Evolutionary conservation across 2,797 vertebrate genomes (phyloP).

Genomic region (Muscicapa striata): DNA sequence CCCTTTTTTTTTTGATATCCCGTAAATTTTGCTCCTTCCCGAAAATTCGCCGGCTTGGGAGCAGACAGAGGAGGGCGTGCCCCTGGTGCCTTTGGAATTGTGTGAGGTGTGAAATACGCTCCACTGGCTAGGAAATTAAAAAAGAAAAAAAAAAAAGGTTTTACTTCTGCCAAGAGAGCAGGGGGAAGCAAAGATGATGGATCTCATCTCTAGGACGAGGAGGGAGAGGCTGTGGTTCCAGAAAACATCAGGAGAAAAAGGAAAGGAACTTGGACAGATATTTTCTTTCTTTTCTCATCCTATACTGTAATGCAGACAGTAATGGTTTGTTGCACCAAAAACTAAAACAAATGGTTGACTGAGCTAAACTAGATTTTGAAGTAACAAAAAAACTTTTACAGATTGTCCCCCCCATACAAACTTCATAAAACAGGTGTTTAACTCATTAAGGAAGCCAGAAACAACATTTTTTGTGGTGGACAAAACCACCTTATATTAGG

Average conservation of each 20-base stretch:
- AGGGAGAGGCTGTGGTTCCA: neutral
- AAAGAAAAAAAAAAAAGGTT: neutral
- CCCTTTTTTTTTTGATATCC: neutral
- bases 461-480: neutral
- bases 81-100: slow-evolving; percentile 21
- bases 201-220: neutral
- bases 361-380: neutral
- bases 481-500: neutral
- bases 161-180: slow-evolving; percentile 16
- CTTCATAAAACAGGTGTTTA: neutral
- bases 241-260: neutral
- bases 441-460: neutral
- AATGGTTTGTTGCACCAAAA: neutral
- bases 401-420: neutral
- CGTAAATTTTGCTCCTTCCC: neutral
- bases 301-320: neutral
- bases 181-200: neutral
- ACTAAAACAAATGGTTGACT: neutral
- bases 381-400: neutral
- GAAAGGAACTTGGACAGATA: neutral
- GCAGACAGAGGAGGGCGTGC: slow-evolving; percentile 34
- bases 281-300: neutral
- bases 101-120: slow-evolving; percentile 58
- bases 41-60: slow-evolving; percentile 20
- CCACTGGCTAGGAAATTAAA: neutral